Conservation (phyloP, 37 sponge, comb jelly and placozoan genomes). For the Petrosia ficiformis region DNA sequence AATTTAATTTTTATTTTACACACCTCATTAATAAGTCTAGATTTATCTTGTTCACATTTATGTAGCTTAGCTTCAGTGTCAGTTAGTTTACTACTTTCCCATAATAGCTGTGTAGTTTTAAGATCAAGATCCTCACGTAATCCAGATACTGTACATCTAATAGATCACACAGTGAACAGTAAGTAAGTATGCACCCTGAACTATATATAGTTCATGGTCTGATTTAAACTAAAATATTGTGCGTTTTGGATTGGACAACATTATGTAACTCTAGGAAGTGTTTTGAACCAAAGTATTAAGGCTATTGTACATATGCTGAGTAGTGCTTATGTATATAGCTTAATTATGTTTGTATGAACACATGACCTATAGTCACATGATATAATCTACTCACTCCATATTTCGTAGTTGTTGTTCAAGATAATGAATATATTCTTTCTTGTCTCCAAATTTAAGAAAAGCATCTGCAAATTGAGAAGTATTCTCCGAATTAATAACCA, state of each 20-base stretch:
- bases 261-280: no score
- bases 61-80: constrained; percentile 57
- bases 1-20: constrained; percentile 19
- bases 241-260: no score
- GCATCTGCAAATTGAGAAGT: constrained; percentile 19
- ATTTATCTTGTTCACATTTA: constrained; percentile 42
- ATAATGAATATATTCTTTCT: constrained; percentile 46
- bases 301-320: no score
- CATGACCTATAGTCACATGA: not conserved
- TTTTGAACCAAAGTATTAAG: no score
- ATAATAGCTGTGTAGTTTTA: constrained; percentile 49
- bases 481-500: not conserved
- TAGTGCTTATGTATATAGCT: no score
- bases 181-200: not conserved
- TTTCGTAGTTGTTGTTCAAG: constrained; percentile 33
- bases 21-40: constrained; percentile 20
- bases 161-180: not conserved
- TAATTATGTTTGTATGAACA: no score
- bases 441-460: constrained; percentile 50
- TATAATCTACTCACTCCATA: not conserved
- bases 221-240: not conserved
- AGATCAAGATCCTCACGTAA: constrained; percentile 44
- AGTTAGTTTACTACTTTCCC: constrained; percentile 62
- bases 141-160: not conserved
- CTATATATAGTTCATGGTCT: not conserved